Percentiles rank a stretch among this genome's conserved stretches.
Evolutionary conservation across 2,113 vertebrate species (phyloP).

Genomic region (Aleadryas rufinucha): DNA sequence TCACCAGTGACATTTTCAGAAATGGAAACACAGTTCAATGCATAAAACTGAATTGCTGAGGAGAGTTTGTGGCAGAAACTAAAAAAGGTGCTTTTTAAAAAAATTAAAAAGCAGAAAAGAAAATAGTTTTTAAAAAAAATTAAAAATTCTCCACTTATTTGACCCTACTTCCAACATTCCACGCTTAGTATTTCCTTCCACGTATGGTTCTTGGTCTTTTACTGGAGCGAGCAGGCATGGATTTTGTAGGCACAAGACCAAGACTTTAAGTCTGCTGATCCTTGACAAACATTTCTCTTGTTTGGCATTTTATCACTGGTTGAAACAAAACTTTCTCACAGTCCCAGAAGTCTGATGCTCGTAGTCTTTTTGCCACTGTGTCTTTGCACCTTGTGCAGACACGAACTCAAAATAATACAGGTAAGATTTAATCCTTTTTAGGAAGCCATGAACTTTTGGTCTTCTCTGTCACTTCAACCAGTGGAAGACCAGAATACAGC

Average conservation of each 20-base stretch:
- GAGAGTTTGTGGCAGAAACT: not conserved
- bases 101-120: too few species aligned
- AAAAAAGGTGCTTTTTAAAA: not conserved
- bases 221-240: not conserved
- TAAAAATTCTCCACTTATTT: not conserved
- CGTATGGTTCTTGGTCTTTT: not conserved
- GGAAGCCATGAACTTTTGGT: not conserved
- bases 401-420: not conserved
- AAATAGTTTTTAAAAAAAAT: not conserved
- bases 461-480: not conserved
- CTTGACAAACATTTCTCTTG: not conserved
- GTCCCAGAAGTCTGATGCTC: not conserved
- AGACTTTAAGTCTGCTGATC: not conserved
- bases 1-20: not conserved
- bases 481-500: not conserved
- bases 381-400: not conserved
- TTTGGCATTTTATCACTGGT: not conserved
- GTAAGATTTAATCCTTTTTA: not conserved
- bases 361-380: not conserved
- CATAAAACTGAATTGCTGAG: not conserved
- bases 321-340: not conserved
- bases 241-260: not conserved
- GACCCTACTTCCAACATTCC: not conserved
- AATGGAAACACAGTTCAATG: not conserved
- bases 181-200: not conserved